Evolutionary conservation across 2,113 vertebrate species (phyloP).

Genomic region (Epinephelus fuscoguttatus): DNA sequence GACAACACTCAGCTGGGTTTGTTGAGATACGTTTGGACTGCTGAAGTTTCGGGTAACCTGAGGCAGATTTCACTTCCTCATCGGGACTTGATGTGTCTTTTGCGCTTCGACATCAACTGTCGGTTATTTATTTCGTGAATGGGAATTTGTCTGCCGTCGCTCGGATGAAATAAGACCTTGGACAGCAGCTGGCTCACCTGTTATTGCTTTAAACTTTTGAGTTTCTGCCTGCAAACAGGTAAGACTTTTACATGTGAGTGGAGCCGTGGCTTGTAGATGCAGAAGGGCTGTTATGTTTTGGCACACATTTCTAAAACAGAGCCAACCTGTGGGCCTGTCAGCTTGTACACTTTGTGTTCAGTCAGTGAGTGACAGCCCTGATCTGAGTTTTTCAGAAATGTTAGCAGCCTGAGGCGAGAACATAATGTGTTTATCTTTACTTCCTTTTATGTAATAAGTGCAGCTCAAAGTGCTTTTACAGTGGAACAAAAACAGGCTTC

Average conservation of each 20-base stretch:
- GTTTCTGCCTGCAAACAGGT: conserved; percentile 52
- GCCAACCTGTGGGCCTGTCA: neutral
- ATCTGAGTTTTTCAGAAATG: neutral
- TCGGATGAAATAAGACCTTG: conserved; percentile 46
- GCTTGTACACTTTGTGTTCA: neutral
- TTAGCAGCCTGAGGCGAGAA: neutral
- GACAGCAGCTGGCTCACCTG: conserved; percentile 30
- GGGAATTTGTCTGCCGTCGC: neutral
- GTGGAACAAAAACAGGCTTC: neutral
- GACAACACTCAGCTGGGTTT: neutral
- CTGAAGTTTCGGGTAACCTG: conserved; percentile 52
- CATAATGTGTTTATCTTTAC: rapidly evolving
- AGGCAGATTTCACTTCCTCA: conserved; percentile 45
- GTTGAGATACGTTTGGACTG: neutral
- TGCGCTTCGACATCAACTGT: neutral
- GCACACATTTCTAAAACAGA: neutral
- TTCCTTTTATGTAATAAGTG: neutral
- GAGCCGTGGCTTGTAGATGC: neutral
- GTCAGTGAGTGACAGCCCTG: neutral
- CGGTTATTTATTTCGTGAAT: conserved; percentile 21
- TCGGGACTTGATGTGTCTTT: conserved; percentile 24
- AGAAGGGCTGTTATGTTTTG: neutral
- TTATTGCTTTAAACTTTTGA: neutral
- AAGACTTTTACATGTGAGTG: conserved; percentile 17
- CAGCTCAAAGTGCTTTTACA: neutral